Conservation (phyloP, 2,888 invertebrate species). For the Rotaria sp. region DNA sequence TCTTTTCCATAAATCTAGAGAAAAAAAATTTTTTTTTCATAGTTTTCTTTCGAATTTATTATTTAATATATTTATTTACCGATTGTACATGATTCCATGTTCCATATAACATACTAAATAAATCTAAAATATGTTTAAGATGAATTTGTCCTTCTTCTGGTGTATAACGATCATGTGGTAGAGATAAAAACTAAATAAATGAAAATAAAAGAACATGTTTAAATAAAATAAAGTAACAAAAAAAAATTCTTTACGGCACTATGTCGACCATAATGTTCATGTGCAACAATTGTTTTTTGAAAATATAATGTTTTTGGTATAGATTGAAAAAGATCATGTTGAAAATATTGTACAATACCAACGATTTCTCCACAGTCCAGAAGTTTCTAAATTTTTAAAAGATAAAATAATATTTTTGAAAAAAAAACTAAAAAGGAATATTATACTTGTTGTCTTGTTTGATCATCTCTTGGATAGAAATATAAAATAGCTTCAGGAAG, state of each 20-base stretch:
- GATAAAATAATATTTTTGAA: neutral
- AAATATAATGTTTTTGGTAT: neutral
- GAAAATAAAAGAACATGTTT: neutral
- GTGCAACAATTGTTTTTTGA: neutral
- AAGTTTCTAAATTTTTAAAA: neutral
- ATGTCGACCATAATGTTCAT: neutral
- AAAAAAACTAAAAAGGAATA: neutral
- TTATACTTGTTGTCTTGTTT: neutral
- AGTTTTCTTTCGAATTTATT: neutral
- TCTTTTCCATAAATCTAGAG: neutral
- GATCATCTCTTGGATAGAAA: neutral
- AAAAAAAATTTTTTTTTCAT: neutral
- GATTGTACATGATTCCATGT: neutral
- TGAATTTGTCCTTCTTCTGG: neutral
- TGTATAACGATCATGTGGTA: neutral
- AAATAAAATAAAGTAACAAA: too few relatives aligned
- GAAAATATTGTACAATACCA: neutral
- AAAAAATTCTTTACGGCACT: neutral
- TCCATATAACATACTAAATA: neutral
- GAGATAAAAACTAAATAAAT: neutral
- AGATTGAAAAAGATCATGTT: slow-evolving; percentile 17
- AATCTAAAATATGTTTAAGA: neutral
- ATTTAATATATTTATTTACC: neutral
- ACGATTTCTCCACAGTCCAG: neutral
- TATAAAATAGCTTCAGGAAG: neutral